Evolutionary conservation across 2,113 vertebrate species (phyloP), one percentile per base, ranked within the genome.

Genomic region (Hippocampus barbouri): DNA sequence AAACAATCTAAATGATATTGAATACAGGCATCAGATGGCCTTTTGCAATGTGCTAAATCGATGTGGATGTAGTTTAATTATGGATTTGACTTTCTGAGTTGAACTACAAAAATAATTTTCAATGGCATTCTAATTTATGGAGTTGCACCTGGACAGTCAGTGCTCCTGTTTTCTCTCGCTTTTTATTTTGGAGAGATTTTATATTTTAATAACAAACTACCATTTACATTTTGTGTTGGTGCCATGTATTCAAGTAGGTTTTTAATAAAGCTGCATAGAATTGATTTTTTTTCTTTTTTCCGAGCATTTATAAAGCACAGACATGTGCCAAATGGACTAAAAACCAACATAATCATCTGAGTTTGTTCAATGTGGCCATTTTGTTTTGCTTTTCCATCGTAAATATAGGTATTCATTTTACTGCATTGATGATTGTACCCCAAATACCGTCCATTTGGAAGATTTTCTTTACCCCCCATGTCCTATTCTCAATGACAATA

Each of bases 191-290:
- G 83, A 56, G 79, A 79, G 75, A 74, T 78, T 82, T 82, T 84
- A 73, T 84, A 73, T 71, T 70, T 60, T 25, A 73, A 66, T 77
- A 75, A 60, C 27, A 74, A 79, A 72, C 27, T 73, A 82, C 70
- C 69, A 60, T 87, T 85, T 86, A 65, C 68, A 79, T 79, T 88
- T 85, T 84, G 65, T 47, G 75, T 84, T 79, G 76, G 79, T 75
- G 34, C 71, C 57, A 64, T 25, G 73, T 83, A 79, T 83, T 77
- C 72, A 21, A 78, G 51, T 78, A 78, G 82, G 78, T 91, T 91
- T 85, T 84, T 80, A 89, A 86, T 89, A 90, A 89, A 87, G 82
- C 18, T 30, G 75, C 80, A 80, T 47, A 12, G 47, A 6, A 27
- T 30, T 23, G 8, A 20, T 6, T 2, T 6, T 10, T 11, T 54